phyloP scores from a whole-genome alignment of 2,888 invertebrate species.

The Ectemnius lituratus region DNA sequence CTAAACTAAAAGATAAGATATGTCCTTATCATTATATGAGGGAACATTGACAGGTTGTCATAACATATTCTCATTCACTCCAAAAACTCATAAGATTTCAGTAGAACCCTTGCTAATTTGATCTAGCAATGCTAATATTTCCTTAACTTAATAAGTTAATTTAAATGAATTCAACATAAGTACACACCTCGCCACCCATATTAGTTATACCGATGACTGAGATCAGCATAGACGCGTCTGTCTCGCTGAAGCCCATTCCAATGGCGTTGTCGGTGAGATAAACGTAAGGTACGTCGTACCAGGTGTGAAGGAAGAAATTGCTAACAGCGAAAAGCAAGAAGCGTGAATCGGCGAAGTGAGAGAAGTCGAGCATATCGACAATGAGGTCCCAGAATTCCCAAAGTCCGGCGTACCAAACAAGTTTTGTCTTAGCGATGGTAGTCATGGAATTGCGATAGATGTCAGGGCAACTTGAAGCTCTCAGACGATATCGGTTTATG shows the following conservation, averaged over 20 bases:
- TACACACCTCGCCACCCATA: constrained; percentile 90
- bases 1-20: too few relatives aligned
- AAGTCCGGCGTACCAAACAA: constrained; percentile 85
- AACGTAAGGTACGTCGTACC: constrained; percentile 96
- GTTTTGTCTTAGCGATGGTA: constrained; percentile 89
- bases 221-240: constrained; percentile 89
- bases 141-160: too few relatives aligned
- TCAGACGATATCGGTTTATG: constrained; percentile 87
- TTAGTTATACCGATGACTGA: constrained; percentile 93
- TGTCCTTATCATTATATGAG: too few relatives aligned
- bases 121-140: too few relatives aligned
- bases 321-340: constrained; percentile 91
- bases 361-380: constrained; percentile 89
- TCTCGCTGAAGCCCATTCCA: constrained; percentile 85
- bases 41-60: too few relatives aligned
- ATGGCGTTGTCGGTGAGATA: constrained; percentile 91
- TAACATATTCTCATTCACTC: too few relatives aligned
- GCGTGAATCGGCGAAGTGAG: constrained; percentile 86
- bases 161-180: constrained; percentile 25
- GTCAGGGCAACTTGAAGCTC: constrained; percentile 94
- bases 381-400: constrained; percentile 89
- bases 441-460: constrained; percentile 93
- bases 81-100: too few relatives aligned
- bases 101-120: too few relatives aligned
- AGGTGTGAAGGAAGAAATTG: constrained; percentile 93